These are phyloP conservation scores for Atherix ibis DNA, from an alignment of 2,888 invertebrate genomes.

Conservation along the genomic window DNA sequence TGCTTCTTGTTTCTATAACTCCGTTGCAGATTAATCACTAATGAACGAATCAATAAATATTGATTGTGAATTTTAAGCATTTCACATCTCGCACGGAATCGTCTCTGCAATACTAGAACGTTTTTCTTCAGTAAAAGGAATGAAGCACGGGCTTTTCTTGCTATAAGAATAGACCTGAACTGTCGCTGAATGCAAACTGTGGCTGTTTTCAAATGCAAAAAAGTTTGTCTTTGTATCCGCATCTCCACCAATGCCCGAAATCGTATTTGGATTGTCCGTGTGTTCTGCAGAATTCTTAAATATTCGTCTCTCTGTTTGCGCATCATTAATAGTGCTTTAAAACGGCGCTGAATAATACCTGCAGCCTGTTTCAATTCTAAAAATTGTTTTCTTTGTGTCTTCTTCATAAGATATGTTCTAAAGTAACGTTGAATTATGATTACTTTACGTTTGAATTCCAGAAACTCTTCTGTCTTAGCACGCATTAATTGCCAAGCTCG, in stretches of 20 bases:
- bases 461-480: slow-evolving; percentile 9
- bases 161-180: not conserved
- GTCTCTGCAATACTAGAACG: slow-evolving; percentile 23
- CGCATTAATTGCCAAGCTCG: slow-evolving; percentile 16
- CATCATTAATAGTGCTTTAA: slow-evolving; percentile 20
- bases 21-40: slow-evolving; percentile 18
- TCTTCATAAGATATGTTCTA: slow-evolving; percentile 21
- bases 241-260: slow-evolving; percentile 22
- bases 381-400: slow-evolving; percentile 15
- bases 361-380: slow-evolving; percentile 13
- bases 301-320: slow-evolving; percentile 2
- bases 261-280: not conserved
- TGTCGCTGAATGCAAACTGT: not conserved
- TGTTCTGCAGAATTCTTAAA: slow-evolving; percentile 26
- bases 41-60: slow-evolving; percentile 14
- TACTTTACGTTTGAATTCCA: slow-evolving; percentile 15
- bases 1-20: slow-evolving; percentile 18
- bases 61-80: slow-evolving; percentile 13
- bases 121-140: slow-evolving; percentile 8
- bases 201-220: not conserved
- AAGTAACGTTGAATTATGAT: slow-evolving; percentile 21
- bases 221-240: slow-evolving; percentile 18
- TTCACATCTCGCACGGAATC: slow-evolving; percentile 21
- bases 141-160: not conserved
- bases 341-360: slow-evolving; percentile 24